Base-by-base conservation (phyloP, 2,888 invertebrate genomes). In the Aspidapion aeneum region DNA sequence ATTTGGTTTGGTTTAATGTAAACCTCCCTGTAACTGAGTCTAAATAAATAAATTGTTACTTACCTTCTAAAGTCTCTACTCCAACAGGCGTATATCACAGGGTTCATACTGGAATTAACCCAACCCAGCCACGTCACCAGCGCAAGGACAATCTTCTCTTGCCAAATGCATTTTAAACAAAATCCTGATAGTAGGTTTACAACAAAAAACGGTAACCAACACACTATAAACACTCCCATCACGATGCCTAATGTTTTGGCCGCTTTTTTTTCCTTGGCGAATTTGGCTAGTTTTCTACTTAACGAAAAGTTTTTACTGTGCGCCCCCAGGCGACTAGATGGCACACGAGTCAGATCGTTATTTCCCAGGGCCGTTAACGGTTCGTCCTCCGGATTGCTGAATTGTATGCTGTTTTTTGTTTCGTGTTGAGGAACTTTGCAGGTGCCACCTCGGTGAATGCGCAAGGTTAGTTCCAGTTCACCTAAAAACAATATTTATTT, bases 11-110 rank as follows among this genome's bases (percentile, higher is more conserved):
- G n/a, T n/a, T n/a, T n/a, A n/a, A n/a, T n/a, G n/a, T n/a, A n/a
- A n/a, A n/a, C n/a, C n/a, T n/a, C n/a, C n/a, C n/a, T n/a, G n/a
- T n/a, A n/a, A n/a, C n/a, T n/a, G n/a, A n/a, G n/a, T n/a, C n/a
- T n/a, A 35, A 35, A 35, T 35, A 35, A 35, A 35, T 12, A 35
- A 35, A n/a, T 35, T 35, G 12, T 3, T 35, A 22, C 85, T 84
- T 78, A 94, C 94, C 94, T 90, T 82, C 94, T 85, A 79, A 98
- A 98, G 81, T 98, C 98, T 75, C 94, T 86, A 83, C 96, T 96
- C 91, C 97, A 97, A 78, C 96, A 95, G n/a, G 97, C 97, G 80
- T 98, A 98, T 77, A 98, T 98, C 70, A 97, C 94, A 0, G 97
- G 97, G 83, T 96, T 96, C 95, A 96, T 96, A 66, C 94, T 92